phyloP scores from a whole-genome alignment of 1,140 invertebrate species.

The Bicyclus anynana region DNA sequence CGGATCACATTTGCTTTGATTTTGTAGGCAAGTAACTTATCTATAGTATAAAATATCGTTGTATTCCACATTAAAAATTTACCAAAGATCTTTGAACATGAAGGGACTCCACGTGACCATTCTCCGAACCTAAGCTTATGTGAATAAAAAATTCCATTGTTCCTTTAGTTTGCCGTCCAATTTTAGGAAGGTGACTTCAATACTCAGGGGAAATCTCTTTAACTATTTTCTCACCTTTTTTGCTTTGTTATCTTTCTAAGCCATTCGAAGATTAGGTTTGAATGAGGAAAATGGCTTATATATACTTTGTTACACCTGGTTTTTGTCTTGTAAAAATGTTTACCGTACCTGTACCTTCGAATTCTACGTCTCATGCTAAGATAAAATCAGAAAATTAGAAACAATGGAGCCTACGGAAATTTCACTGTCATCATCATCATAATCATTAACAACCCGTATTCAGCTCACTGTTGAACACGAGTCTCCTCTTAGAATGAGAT shows the following conservation, averaged over 20 bases:
- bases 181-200: slow-evolving; percentile 50
- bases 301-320: neutral
- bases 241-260: slow-evolving; percentile 4
- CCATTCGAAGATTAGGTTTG: neutral
- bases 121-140: slow-evolving; percentile 78
- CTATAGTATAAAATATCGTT: neutral
- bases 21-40: no score
- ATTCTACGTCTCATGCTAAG: no score
- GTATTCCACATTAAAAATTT: neutral
- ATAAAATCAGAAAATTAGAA: no score
- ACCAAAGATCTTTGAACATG: neutral
- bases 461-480: no score
- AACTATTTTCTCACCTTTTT: slow-evolving; percentile 45
- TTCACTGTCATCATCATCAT: no score
- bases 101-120: slow-evolving; percentile 48
- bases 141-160: slow-evolving; percentile 80
- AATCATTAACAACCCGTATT: no score
- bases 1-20: no score
- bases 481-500: no score
- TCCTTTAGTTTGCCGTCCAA: slow-evolving; percentile 48
- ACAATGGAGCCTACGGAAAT: no score
- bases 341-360: no score
- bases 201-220: slow-evolving; percentile 46
- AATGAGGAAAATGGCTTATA: neutral
- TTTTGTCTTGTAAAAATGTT: neutral